These are phyloP conservation scores for Crematogaster levior DNA, from an alignment of 2,888 invertebrate genomes.

Conservation along the genomic window DNA sequence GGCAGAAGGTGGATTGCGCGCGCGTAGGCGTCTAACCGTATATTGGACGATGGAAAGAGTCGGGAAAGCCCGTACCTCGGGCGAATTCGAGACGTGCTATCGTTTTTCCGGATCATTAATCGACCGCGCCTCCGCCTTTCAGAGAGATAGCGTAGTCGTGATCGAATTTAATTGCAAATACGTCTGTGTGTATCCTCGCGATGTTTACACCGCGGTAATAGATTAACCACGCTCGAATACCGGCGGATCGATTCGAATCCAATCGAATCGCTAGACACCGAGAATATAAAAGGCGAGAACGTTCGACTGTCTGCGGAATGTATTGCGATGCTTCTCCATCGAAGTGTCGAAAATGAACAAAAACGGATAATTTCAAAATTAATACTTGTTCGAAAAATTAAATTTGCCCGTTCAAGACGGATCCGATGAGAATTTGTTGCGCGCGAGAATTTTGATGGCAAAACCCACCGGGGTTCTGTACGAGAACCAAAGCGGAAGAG, in stretches of 20 bases:
- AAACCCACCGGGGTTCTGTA: background rate
- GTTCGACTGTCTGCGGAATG: constrained; percentile 18
- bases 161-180: constrained; percentile 82
- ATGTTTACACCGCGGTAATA: constrained; percentile 78
- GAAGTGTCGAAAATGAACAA: background rate
- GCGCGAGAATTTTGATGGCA: background rate
- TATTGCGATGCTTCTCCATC: background rate
- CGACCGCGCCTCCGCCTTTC: constrained; percentile 49
- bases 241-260: constrained; percentile 62
- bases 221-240: constrained; percentile 73
- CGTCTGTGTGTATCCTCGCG: constrained; percentile 71
- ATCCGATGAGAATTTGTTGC: background rate
- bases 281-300: constrained; percentile 24
- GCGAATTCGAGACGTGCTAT: constrained; percentile 67
- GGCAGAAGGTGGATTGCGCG: constrained; percentile 7
- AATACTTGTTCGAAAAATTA: background rate
- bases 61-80: constrained; percentile 37
- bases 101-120: constrained; percentile 75
- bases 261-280: constrained; percentile 46
- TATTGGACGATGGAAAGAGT: constrained; percentile 23
- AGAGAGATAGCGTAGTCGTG: constrained; percentile 70
- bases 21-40: constrained; percentile 22
- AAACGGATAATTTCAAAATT: constrained; percentile 6
- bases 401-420: background rate
- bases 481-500: constrained; percentile 17